phyloP scores from a whole-genome alignment of 2,113 vertebrate genomes.

The Xiphophorus couchianus region DNA sequence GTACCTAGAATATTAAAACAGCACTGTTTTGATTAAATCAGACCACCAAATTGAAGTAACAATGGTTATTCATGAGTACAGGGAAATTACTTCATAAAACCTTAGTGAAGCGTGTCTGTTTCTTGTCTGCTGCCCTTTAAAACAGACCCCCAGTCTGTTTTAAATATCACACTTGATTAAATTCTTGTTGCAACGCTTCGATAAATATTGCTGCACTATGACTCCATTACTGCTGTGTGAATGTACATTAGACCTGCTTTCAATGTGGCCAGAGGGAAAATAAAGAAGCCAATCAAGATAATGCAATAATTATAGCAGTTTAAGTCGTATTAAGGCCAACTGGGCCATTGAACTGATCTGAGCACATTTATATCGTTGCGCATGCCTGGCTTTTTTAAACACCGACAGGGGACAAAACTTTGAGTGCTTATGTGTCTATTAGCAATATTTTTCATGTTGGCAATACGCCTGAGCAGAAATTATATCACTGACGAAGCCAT shows the following conservation, averaged over 20 bases:
- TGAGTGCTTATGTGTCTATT: conserved; percentile 10
- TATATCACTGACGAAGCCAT: neutral
- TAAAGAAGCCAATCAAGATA: conserved; percentile 38
- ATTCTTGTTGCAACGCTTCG: conserved; percentile 19
- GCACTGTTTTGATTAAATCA: conserved; percentile 6
- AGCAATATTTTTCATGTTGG: conserved; percentile 5
- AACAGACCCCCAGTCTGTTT: conserved; percentile 26
- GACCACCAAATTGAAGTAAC: conserved; percentile 2
- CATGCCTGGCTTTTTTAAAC: conserved; percentile 16
- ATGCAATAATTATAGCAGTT: conserved; percentile 37
- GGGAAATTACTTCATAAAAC: conserved; percentile 15
- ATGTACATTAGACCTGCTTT: conserved; percentile 26
- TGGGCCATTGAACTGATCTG: conserved; percentile 19
- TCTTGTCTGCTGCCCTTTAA: conserved; percentile 15
- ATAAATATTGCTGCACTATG: conserved; percentile 31
- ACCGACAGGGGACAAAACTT: conserved; percentile 15
- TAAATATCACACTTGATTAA: conserved; percentile 51
- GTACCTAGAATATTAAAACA: neutral
- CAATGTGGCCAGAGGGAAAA: conserved; percentile 15
- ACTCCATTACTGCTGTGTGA: conserved; percentile 21
- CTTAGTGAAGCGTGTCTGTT: conserved; percentile 3
- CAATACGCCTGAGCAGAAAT: conserved; percentile 3
- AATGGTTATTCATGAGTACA: neutral
- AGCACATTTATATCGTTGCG: conserved; percentile 18
- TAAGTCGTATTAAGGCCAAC: conserved; percentile 33